These are phyloP conservation scores for Aurelia aurita DNA, from an alignment of 30 jellyfish, hydroid and myxozoan species.

Conservation along the genomic window DNA sequence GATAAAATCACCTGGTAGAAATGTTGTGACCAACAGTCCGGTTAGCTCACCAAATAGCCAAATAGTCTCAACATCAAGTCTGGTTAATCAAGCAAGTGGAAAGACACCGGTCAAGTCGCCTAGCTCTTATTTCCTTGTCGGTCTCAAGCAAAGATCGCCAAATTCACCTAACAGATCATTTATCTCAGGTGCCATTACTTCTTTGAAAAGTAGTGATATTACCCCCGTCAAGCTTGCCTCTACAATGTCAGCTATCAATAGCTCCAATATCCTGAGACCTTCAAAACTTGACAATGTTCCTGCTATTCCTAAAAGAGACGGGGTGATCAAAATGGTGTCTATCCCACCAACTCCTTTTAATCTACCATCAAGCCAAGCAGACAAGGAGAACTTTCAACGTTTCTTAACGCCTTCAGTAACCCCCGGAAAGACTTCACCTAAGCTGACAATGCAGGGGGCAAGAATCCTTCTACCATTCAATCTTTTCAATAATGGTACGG, in stretches of 20 bases:
- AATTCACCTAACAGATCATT: slow-evolving; percentile 2
- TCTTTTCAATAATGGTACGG: neutral
- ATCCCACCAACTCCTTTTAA: slow-evolving; percentile 43
- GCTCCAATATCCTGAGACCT: neutral
- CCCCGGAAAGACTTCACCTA: neutral
- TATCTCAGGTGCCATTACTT: neutral
- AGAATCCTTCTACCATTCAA: slow-evolving; percentile 33
- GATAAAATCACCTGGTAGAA: neutral
- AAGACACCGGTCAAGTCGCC: neutral
- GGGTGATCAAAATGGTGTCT: slow-evolving; percentile 20
- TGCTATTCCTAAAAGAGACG: neutral
- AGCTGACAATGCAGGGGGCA: neutral
- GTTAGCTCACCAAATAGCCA: neutral
- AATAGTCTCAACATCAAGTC: neutral
- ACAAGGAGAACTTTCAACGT: slow-evolving; percentile 4
- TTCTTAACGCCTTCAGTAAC: neutral
- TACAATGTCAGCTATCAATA: neutral
- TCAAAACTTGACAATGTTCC: neutral
- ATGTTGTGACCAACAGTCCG: neutral
- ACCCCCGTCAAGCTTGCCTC: neutral
- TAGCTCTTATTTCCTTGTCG: slow-evolving; percentile 8
- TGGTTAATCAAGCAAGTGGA: neutral
- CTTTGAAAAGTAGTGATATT: neutral
- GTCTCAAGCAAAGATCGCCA: slow-evolving; percentile 16
- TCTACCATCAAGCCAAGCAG: slow-evolving; percentile 1